phyloP scores from a whole-genome alignment of 2,113 vertebrate species.

The Bucco capensis region DNA sequence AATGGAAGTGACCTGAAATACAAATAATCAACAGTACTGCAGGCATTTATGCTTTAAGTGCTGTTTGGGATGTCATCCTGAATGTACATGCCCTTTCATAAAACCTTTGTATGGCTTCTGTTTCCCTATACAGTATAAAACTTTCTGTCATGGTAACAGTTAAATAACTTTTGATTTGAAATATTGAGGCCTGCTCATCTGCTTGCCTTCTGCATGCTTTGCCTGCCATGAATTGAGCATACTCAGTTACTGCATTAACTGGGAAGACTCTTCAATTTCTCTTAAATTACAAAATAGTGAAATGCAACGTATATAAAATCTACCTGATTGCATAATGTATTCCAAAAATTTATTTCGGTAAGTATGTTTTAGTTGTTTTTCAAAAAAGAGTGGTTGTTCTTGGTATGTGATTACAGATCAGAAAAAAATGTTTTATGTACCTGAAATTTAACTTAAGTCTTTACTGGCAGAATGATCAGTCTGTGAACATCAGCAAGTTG shows the following conservation, averaged over 20 bases:
- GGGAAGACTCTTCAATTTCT: neutral
- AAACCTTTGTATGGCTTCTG: slow-evolving; percentile 9
- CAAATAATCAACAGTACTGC: neutral
- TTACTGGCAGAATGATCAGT: neutral
- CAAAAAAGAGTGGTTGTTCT: neutral
- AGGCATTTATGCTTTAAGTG: neutral
- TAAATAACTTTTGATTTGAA: neutral
- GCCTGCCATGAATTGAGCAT: neutral
- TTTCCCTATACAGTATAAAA: neutral
- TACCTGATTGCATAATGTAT: neutral
- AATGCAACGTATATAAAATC: neutral
- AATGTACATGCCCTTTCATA: neutral
- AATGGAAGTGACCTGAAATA: neutral
- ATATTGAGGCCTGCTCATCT: neutral
- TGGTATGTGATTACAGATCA: neutral
- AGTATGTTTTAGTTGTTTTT: neutral
- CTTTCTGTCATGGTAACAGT: neutral
- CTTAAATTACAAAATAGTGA: neutral
- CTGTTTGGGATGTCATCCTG: neutral
- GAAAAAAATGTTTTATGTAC: neutral
- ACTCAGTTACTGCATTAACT: neutral
- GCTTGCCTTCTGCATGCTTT: neutral
- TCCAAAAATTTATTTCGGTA: neutral
- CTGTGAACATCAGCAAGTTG: neutral
- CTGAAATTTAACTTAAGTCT: neutral